A percentile compares a stretch with the other conserved stretches of the same genome.
Conservation (phyloP, 2,797 vertebrate genomes). For the Silurus lanzhouensis region DNA sequence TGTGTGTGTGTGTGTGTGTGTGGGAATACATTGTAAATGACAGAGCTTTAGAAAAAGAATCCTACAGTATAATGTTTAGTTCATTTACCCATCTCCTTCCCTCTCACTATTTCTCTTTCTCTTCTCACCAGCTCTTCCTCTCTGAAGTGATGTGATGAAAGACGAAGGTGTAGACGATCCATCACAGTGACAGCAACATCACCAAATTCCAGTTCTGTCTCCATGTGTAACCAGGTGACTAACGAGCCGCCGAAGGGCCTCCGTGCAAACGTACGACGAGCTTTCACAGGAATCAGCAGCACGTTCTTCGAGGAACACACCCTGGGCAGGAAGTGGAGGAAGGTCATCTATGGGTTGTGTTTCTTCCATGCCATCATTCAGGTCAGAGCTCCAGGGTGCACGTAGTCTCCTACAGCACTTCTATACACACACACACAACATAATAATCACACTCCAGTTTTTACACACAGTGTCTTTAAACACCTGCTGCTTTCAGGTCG, state of each 20-base stretch:
- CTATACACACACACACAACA: neutral
- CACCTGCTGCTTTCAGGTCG: no score
- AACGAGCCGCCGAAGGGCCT: conserved; percentile 83
- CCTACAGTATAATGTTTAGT: no score
- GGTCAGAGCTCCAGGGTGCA: conserved; percentile 56
- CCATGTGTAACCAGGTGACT: conserved; percentile 68
- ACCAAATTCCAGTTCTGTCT: neutral
- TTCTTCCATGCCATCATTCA: conserved; percentile 83
- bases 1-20: neutral
- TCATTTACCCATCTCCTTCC: no score
- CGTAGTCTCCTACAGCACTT: neutral
- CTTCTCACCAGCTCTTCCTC: neutral
- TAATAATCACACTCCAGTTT: neutral
- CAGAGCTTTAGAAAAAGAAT: neutral
- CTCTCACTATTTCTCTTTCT: no score
- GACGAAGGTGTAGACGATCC: no score
- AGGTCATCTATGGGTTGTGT: conserved; percentile 78
- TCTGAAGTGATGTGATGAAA: neutral
- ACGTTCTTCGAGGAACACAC: conserved; percentile 79
- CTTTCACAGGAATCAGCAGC: conserved; percentile 78
- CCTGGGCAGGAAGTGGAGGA: conserved; percentile 77
- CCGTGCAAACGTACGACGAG: conserved; percentile 77
- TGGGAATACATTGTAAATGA: no score
- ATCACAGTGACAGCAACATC: no score
- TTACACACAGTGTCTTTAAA: neutral